A percentile compares a stretch with the other conserved stretches of the same genome.
These are phyloP conservation scores for Hypothenemus hampei DNA, from an alignment of 1,140 invertebrate genomes.

Conservation along the genomic window DNA sequence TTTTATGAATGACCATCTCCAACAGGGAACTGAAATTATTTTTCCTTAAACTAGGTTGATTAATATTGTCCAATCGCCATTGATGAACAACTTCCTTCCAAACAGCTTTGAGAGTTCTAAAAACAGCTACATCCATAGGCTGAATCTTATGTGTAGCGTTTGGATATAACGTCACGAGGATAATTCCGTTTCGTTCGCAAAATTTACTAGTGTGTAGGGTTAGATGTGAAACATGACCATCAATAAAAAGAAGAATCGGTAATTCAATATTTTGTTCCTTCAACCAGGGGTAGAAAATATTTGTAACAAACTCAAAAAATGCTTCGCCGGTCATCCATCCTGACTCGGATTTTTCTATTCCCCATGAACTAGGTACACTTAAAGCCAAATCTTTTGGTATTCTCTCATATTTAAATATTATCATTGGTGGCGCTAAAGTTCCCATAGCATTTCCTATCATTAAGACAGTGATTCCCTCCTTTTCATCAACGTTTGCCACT, in stretches of 20 bases:
- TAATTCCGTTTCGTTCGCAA: slow-evolving; percentile 35
- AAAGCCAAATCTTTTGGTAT: background rate
- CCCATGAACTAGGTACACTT: background rate
- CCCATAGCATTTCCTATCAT: background rate
- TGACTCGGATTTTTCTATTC: background rate
- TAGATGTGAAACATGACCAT: background rate
- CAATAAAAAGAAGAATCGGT: background rate
- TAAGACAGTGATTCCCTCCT: slow-evolving; percentile 4
- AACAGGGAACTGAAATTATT: background rate
- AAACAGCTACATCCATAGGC: slow-evolving; percentile 44
- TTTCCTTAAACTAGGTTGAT: background rate
- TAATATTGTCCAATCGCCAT: background rate
- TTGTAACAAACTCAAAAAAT: too few relatives aligned
- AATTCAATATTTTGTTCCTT: background rate
- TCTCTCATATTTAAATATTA: background rate
- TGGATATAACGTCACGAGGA: slow-evolving; percentile 38
- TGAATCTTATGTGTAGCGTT: slow-evolving; percentile 45
- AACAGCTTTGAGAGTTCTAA: slow-evolving; percentile 40
- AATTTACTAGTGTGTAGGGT: background rate
- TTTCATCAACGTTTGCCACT: background rate
- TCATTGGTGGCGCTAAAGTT: background rate
- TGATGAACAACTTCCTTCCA: slow-evolving; percentile 30
- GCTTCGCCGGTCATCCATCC: background rate
- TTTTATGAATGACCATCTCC: background rate
- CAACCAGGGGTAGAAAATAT: background rate